Base-by-base conservation (phyloP, 2,113 vertebrate species). In the Zosterops borbonicus region DNA sequence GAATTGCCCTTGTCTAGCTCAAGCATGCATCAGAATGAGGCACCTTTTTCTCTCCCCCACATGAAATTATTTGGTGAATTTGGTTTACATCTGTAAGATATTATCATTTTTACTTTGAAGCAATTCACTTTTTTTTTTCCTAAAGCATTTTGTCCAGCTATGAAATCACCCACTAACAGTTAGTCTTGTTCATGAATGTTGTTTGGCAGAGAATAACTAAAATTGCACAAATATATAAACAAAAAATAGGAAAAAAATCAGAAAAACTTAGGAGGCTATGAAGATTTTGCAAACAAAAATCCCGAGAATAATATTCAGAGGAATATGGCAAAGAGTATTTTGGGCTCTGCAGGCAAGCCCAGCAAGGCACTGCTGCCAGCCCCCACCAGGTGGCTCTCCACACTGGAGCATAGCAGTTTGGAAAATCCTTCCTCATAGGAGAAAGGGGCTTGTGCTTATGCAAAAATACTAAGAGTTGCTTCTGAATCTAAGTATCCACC, bases 301-400 rank as follows among this genome's bases (percentile, higher is more conserved):
- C 20, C 15, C 18, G 22, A 37, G 25, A 50, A 14, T 53, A 62
- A 77, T 23, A 49, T 47, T 7, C 27, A 37, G 44, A 77, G n/a
- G 23, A 50, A 39, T 3, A 14, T 0, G 52, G 33, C 21, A 76
- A 47, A 58, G 2, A 41, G 8, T 9, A 19, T 46, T 78, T 39
- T 6, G 44, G 17, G 33, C 41, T 60, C 29, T 9, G 25, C 1
- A 11, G 1, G 3, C 5, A 53, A 84, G 27, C 9, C 11, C 29
- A 28, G 67, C 22, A 31, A 84, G 65, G 65, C 60, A 18, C 27
- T 33, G 82, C 84, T 69, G 62, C 42, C 49, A 42, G 28, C 6
- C 8, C 46, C 93, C 96, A 93, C 39, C 67, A 85, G 94, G 65
- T 94, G 94, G 71, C 96, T 86, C 93, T 69, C 42, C 35, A 46